These are phyloP conservation scores for Sylvilagus floridanus DNA, from an alignment of 2,797 vertebrate genomes.

Conservation along the genomic window DNA sequence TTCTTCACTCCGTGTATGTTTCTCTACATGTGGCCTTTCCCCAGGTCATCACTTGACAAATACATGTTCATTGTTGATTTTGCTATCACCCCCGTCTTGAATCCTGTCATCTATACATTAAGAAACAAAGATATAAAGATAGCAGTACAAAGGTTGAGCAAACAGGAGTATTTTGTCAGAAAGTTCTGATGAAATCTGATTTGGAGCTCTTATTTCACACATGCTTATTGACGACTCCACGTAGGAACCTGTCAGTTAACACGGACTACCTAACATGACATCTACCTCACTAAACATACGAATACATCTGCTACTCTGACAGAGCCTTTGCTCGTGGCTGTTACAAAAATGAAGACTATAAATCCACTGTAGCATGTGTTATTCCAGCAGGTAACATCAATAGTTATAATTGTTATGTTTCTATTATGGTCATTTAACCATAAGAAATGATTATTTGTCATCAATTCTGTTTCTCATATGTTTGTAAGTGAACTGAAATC, in stretches of 20 bases:
- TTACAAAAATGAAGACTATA: not conserved
- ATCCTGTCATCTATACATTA: constrained; percentile 61
- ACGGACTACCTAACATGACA: not conserved
- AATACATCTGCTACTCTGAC: not conserved
- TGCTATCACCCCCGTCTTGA: constrained; percentile 60
- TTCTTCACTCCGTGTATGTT: constrained; percentile 63
- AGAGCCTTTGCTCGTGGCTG: not conserved
- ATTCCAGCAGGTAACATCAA: not conserved
- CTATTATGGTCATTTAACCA: not conserved
- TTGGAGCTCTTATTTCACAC: not conserved
- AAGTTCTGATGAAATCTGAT: not conserved
- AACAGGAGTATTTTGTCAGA: not conserved
- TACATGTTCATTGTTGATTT: constrained; percentile 61
- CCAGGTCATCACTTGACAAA: constrained; percentile 49
- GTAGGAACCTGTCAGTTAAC: not conserved
- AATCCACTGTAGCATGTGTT: not conserved
- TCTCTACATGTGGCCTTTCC: constrained; percentile 64
- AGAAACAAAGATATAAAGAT: constrained; percentile 55
- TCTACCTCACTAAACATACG: not conserved
- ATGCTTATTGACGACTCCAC: not conserved
- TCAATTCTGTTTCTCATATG: not conserved
- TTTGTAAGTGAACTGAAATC: not conserved
- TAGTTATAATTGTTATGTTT: not conserved
- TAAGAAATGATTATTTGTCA: not conserved
- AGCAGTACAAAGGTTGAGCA: constrained; percentile 31